Conservation (phyloP, 2,888 invertebrate species). For the Watsonalla binaria region DNA sequence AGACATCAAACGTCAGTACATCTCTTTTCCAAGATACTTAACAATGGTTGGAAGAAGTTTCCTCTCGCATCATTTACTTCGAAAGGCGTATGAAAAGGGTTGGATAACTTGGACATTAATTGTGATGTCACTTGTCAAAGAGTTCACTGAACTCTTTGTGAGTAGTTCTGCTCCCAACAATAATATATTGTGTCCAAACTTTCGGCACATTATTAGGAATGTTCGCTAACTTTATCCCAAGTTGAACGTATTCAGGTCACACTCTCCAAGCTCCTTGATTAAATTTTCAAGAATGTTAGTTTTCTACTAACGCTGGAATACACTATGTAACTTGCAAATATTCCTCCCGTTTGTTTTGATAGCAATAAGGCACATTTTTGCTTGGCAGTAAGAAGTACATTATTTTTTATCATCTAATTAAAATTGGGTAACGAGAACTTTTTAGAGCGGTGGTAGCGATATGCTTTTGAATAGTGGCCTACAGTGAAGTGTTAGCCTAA, state of each 20-base stretch:
- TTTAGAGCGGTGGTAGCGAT: too few species aligned
- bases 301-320: neutral
- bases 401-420: too few species aligned
- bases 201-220: neutral
- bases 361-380: too few species aligned
- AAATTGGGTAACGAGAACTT: too few species aligned
- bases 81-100: slow-evolving; percentile 53
- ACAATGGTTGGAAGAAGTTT: slow-evolving; percentile 36
- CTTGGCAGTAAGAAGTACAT: neutral
- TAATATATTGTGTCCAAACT: slow-evolving; percentile 1
- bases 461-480: too few species aligned
- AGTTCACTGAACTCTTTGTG: slow-evolving; percentile 20
- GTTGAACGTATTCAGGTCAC: neutral
- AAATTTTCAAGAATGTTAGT: neutral
- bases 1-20: neutral
- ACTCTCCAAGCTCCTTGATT: neutral
- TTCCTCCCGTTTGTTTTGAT: neutral
- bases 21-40: slow-evolving; percentile 3
- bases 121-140: slow-evolving; percentile 53
- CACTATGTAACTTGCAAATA: neutral
- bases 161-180: slow-evolving; percentile 8
- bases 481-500: too few species aligned
- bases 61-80: slow-evolving; percentile 51
- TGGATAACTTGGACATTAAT: slow-evolving; percentile 50
- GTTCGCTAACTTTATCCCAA: neutral